Evolutionary conservation across 2,888 invertebrate genomes (phyloP), one percentile per base, ranked within the genome.

Genomic region (Pollenia griseotomentosa): DNA sequence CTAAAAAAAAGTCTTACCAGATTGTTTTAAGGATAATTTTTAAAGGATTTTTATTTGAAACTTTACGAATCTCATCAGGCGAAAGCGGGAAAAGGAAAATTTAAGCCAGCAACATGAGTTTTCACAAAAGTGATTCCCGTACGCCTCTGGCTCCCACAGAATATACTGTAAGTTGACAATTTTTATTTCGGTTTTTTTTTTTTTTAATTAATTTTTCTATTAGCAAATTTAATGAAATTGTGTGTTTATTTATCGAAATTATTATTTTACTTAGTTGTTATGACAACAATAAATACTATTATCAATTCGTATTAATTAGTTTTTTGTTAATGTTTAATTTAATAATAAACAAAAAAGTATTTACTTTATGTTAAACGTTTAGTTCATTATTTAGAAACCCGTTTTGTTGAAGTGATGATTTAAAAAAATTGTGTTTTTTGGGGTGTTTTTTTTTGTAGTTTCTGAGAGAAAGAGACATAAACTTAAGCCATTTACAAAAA

Each of bases 71-170:
- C 51, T 70, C 55, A 70, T 23, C 53, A 57, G 71, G 19, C 65
- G 59, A 57, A 63, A 57, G 57, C 12, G 16, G 46, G 55, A 12
- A 23, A 19, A 23, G 19, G 44, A 59, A 40, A 42, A 61, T 75
- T 83, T 48, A 44, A 61, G 51, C 53, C 73, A 66, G 33, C 79
- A 91, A 88, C 86, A 93, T 93, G 93, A 93, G 93, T 91, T 93
- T 93, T 89, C 93, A 93, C 89, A 93, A 92, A 88, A 93, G 93
- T 89, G 91, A 93, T 86, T 93, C 93, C 83, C 91, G 93, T 86
- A 93, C 93, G 91, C 93, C 93, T 74, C 88, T 93, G 90, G 91
- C 93, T 88, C 91, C 92, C 83, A 89, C 91, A 16, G 91, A 92
- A 89, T 93, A 93, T 88, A 91, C 92, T 87, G 93, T 93, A 93